A percentile compares a stretch with the other conserved stretches of the same genome.
These are phyloP conservation scores for Tetanocera ferruginea DNA, from an alignment of 2,888 invertebrate genomes.

Conservation along the genomic window DNA sequence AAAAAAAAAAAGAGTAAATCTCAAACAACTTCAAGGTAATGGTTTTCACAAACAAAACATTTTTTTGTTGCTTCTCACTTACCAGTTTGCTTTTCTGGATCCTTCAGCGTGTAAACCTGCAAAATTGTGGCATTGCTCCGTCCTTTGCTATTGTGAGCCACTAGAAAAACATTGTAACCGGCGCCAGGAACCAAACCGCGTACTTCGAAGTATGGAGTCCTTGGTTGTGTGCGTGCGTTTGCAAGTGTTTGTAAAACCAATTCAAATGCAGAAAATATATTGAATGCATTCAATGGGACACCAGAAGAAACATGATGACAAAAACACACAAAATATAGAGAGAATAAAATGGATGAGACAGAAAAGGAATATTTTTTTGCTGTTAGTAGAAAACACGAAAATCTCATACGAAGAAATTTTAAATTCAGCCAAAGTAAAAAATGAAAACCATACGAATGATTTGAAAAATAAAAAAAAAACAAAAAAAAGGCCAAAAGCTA, in stretches of 20 bases:
- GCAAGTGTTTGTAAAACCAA: slow-evolving; percentile 40
- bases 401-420: not conserved
- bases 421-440: not conserved
- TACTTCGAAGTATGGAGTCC: slow-evolving; percentile 76
- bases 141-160: slow-evolving; percentile 81
- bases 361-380: not conserved
- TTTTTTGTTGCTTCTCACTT: slow-evolving; percentile 44
- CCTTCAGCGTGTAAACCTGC: slow-evolving; percentile 80
- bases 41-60: too few species aligned
- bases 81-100: slow-evolving; percentile 82
- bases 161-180: slow-evolving; percentile 78
- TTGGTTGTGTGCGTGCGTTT: slow-evolving; percentile 43
- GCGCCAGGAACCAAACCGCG: slow-evolving; percentile 78
- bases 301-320: slow-evolving; percentile 46
- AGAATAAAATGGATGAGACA: slow-evolving; percentile 26
- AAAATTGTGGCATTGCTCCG: slow-evolving; percentile 77
- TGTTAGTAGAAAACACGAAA: not conserved
- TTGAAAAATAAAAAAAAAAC: not conserved
- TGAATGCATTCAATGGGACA: slow-evolving; percentile 50
- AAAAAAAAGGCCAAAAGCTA: not conserved
- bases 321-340: slow-evolving; percentile 35
- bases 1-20: too few species aligned
- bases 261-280: slow-evolving; percentile 56
- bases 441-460: not conserved
- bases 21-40: too few species aligned